Percentiles rank a stretch among this genome's conserved stretches.
Evolutionary conservation across 1,140 invertebrate species (phyloP).

Genomic region (Probaryconus sp.): DNA sequence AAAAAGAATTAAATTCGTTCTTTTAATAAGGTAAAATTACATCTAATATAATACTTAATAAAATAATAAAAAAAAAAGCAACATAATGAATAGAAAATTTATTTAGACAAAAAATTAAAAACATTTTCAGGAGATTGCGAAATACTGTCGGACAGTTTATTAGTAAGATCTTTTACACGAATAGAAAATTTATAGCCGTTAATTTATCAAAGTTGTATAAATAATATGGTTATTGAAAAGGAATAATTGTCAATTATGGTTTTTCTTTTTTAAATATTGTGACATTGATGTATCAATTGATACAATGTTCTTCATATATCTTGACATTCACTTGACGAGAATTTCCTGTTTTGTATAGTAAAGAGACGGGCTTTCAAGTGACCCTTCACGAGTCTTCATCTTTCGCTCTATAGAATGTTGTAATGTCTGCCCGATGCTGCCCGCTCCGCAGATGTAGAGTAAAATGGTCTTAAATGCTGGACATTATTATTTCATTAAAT

Average conservation of each 20-base stretch:
- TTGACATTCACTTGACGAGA: conserved; percentile 47
- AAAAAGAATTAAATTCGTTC: no score
- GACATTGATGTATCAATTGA: conserved; percentile 49
- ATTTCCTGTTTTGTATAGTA: conserved; percentile 55
- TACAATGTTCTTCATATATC: conserved; percentile 32
- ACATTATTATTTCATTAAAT: conserved; percentile 44
- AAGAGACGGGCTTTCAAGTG: conserved; percentile 51
- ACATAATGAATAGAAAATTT: no score
- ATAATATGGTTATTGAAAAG: no score
- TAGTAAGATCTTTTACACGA: no score
- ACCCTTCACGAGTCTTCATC: conserved; percentile 51
- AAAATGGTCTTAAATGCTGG: conserved; percentile 41
- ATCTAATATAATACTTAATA: no score
- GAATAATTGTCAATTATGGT: conserved; percentile 1
- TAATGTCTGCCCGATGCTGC: conserved; percentile 10
- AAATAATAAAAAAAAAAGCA: no score
- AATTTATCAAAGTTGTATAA: no score
- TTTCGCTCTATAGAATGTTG: conserved; percentile 12
- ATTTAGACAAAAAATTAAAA: no score
- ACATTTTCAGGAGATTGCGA: no score
- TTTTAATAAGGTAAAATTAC: no score
- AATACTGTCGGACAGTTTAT: no score
- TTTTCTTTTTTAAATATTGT: conserved; percentile 39
- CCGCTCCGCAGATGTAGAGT: conserved; percentile 40
- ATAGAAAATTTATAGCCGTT: no score